Evolutionary conservation across 2,113 vertebrate species (phyloP).

Genomic region (Puntigrus tetrazona): DNA sequence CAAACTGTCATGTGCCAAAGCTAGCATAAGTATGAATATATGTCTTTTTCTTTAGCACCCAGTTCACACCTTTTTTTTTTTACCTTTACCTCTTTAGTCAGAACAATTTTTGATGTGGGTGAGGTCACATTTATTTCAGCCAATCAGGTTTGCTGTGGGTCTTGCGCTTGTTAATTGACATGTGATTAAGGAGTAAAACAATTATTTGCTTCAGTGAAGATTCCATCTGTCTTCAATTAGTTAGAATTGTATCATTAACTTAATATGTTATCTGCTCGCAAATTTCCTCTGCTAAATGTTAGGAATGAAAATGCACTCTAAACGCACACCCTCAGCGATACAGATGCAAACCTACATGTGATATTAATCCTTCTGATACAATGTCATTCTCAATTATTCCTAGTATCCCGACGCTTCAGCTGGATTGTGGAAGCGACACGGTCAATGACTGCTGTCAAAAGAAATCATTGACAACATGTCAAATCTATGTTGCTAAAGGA

Average conservation of each 20-base stretch:
- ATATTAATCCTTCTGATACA: conserved; percentile 35
- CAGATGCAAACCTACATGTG: background rate
- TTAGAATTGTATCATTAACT: conserved; percentile 63
- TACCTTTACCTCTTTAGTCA: background rate
- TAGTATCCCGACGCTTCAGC: background rate
- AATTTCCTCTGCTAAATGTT: conserved; percentile 53
- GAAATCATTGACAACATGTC: conserved; percentile 45
- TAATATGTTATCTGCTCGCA: conserved; percentile 64
- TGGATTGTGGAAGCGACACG: background rate
- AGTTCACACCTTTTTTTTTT: background rate
- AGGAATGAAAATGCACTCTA: background rate
- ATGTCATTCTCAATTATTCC: conserved; percentile 36
- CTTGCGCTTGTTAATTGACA: conserved; percentile 62
- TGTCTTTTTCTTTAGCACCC: background rate
- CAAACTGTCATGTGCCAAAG: background rate
- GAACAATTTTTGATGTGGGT: background rate
- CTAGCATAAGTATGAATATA: background rate
- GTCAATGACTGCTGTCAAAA: conserved; percentile 30
- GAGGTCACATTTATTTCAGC: conserved; percentile 21
- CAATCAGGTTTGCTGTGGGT: conserved; percentile 53
- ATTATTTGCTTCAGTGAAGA: conserved; percentile 66
- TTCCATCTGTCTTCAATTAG: conserved; percentile 71
- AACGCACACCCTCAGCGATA: background rate
- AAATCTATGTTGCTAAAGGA: conserved; percentile 45
- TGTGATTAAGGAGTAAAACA: conserved; percentile 65